Conservation (phyloP, 1,140 invertebrate genomes). For the Thaumatotibia leucotreta region DNA sequence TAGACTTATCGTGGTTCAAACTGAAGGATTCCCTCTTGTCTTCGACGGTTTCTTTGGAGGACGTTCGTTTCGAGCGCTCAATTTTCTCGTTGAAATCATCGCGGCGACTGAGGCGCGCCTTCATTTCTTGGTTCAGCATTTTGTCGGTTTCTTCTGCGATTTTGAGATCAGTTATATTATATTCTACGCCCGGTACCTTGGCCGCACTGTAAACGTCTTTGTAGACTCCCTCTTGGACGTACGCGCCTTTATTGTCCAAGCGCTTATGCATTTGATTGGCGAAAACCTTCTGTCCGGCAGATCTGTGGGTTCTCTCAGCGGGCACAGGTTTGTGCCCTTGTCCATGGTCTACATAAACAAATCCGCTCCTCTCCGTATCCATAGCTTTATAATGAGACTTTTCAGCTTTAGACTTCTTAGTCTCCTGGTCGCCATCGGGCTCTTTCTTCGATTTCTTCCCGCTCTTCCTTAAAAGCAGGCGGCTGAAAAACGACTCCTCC, state of each 20-base stretch:
- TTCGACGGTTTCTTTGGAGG: slow-evolving; percentile 57
- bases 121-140: slow-evolving; percentile 64
- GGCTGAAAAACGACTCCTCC: slow-evolving; percentile 81
- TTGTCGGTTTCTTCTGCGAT: slow-evolving; percentile 70
- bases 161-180: slow-evolving; percentile 73
- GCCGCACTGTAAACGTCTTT: slow-evolving; percentile 67
- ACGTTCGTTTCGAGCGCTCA: slow-evolving; percentile 45
- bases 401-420: slow-evolving; percentile 62
- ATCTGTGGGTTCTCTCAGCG: slow-evolving; percentile 58
- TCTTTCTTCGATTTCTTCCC: slow-evolving; percentile 80
- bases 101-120: slow-evolving; percentile 52
- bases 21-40: slow-evolving; percentile 58
- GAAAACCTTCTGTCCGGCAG: slow-evolving; percentile 69
- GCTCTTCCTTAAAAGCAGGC: slow-evolving; percentile 80
- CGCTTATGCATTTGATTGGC: slow-evolving; percentile 73
- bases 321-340: slow-evolving; percentile 58
- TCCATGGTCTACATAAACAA: slow-evolving; percentile 30
- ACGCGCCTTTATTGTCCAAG: slow-evolving; percentile 74
- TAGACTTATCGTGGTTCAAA: slow-evolving; percentile 54
- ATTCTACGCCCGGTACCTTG: slow-evolving; percentile 64
- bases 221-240: slow-evolving; percentile 69
- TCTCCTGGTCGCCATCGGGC: slow-evolving; percentile 64
- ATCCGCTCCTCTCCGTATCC: slow-evolving; percentile 44
- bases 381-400: slow-evolving; percentile 56
- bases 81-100: slow-evolving; percentile 59